Conservation (phyloP, 30 jellyfish, hydroid and myxozoan genomes). For the Turritopsis rubra region DNA sequence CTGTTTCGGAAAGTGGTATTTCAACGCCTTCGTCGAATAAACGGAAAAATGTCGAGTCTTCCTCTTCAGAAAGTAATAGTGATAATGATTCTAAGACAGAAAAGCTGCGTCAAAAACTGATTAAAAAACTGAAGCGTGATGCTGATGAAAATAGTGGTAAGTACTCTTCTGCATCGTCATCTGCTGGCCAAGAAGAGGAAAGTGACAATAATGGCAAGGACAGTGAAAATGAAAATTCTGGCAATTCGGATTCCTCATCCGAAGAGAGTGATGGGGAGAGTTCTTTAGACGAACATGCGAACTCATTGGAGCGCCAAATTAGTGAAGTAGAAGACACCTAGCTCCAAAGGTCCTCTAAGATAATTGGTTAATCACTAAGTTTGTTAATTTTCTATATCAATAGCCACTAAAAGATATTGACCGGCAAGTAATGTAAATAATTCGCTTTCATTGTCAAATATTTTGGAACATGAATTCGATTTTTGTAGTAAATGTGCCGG, state of each 20-base stretch:
- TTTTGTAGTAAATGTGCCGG: no score
- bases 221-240: no score
- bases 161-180: background rate
- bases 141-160: background rate
- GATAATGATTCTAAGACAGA: background rate
- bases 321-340: background rate
- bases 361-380: background rate
- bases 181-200: background rate
- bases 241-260: background rate
- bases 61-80: background rate
- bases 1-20: conserved; percentile 2
- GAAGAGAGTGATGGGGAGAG: background rate
- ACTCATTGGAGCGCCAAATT: background rate
- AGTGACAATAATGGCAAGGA: no score
- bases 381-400: background rate
- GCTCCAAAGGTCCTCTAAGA: background rate
- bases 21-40: background rate
- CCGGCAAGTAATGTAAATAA: no score
- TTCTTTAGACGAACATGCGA: background rate
- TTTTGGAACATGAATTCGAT: no score
- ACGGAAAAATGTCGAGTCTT: conserved; percentile 1
- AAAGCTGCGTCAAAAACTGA: background rate
- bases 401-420: no score
- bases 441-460: no score
- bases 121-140: background rate